These are phyloP conservation scores for Cyanistes caeruleus DNA, from an alignment of 2,113 vertebrate species.

Conservation along the genomic window DNA sequence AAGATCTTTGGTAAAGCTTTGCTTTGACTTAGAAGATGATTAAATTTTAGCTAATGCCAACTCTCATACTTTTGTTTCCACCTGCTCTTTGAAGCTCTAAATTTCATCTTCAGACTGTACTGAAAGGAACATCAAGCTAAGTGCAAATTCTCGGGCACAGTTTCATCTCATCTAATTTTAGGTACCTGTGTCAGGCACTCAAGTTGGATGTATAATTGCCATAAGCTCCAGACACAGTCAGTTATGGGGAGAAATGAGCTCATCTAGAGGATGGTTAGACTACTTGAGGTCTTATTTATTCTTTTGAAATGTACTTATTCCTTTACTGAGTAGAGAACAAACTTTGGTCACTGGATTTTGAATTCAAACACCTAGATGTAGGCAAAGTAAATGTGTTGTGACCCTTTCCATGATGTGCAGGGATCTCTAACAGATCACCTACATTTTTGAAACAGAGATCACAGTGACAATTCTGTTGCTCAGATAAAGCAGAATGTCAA, in stretches of 20 bases:
- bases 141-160: slow-evolving; percentile 27
- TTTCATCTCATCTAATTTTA: slow-evolving; percentile 53
- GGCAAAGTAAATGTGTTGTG: background rate
- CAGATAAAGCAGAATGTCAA: background rate
- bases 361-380: background rate
- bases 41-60: slow-evolving; percentile 15
- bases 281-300: background rate
- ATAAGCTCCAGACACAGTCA: background rate
- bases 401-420: background rate
- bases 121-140: slow-evolving; percentile 29
- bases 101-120: slow-evolving; percentile 24
- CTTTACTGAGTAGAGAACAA: background rate
- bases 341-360: background rate
- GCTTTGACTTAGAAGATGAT: background rate
- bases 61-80: slow-evolving; percentile 6
- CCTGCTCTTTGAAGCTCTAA: slow-evolving; percentile 19
- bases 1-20: background rate
- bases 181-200: slow-evolving; percentile 4
- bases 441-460: background rate
- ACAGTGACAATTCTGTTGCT: background rate
- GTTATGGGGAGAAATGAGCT: background rate
- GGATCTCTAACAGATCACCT: background rate
- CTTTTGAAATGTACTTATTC: background rate
- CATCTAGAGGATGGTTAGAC: background rate
- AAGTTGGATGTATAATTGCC: background rate